Evolutionary conservation across 1,140 invertebrate genomes (phyloP).

Genomic region (Drosophila melanogaster): Release_6_plus_ISO1_MT NT_037436.4:4264001-4264500

Average conservation of each 20-base stretch:
- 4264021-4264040: constrained; percentile 11
- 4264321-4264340: constrained; percentile 34
- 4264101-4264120: constrained; percentile 70
- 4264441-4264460: constrained; percentile 50
- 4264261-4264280: constrained; percentile 72
- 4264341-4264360: constrained; percentile 16
- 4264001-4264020: constrained; percentile 19
- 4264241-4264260: constrained; percentile 54
- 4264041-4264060: constrained; percentile 33
- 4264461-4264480: constrained; percentile 32
- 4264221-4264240: constrained; percentile 74
- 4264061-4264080: constrained; percentile 71
- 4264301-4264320: constrained; percentile 55
- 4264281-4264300: constrained; percentile 13
- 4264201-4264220: constrained; percentile 70
- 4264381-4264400: constrained; percentile 42
- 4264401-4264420: constrained; percentile 24
- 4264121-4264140: constrained; percentile 65
- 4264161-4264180: constrained; percentile 48
- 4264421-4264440: constrained; percentile 30
- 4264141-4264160: constrained; percentile 49
- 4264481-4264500: constrained; percentile 27
- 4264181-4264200: constrained; percentile 50
- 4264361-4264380: constrained; percentile 22
- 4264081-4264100: constrained; percentile 64